Conservation (phyloP, 2,113 vertebrate species). For the Nestor notabilis region DNA sequence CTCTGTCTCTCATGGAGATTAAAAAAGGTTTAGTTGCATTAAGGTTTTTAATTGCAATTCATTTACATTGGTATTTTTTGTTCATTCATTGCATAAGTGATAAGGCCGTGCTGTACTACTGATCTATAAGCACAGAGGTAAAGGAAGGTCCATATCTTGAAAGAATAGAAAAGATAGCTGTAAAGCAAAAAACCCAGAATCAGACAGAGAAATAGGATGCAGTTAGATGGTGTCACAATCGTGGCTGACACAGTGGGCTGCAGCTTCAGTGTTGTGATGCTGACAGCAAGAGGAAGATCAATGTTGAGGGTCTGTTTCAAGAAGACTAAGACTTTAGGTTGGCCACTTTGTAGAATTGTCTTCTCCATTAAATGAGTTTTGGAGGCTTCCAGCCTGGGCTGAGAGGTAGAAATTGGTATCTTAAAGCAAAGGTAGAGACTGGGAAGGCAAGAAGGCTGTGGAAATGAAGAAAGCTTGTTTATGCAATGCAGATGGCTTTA, state of each 20-base stretch:
- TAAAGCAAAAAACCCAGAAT: neutral
- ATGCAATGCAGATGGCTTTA: neutral
- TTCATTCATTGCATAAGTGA: neutral
- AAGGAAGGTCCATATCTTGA: neutral
- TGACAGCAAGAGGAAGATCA: neutral
- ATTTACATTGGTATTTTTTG: neutral
- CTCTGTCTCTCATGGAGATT: neutral
- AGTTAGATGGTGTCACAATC: neutral
- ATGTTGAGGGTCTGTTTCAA: neutral
- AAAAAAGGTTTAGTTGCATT: neutral
- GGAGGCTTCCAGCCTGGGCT: neutral
- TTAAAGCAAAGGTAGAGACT: neutral
- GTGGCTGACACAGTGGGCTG: neutral
- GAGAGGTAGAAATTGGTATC: neutral
- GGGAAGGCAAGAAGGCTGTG: neutral
- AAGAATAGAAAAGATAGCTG: neutral
- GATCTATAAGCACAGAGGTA: neutral
- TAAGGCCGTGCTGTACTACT: neutral
- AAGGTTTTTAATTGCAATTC: neutral
- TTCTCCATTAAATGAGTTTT: neutral
- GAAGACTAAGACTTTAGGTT: accelerated
- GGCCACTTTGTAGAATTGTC: neutral
- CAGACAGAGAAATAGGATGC: neutral
- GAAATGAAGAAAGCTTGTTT: neutral
- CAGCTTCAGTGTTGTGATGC: neutral